Evolutionary conservation across 2,797 vertebrate genomes (phyloP), one percentile per base, ranked within the genome.

Genomic region (Uromys caudimaculatus): DNA sequence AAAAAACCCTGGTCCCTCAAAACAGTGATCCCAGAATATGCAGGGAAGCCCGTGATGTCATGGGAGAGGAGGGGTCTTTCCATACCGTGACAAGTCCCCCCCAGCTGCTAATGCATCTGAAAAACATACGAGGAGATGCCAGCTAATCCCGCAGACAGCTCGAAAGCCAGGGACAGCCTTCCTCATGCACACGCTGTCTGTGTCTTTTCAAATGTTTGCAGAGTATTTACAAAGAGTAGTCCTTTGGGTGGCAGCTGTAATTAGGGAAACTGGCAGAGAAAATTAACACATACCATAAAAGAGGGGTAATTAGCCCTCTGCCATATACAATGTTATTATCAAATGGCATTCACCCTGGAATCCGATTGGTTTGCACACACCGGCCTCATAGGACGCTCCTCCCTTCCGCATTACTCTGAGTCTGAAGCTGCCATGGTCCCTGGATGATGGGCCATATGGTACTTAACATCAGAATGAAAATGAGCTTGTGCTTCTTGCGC

Each of bases 401-500:
- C 54, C 86, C 38, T 86, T 76, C 77, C 89, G 87, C 41, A 50
- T 92, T 78, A 86, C 85, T 62, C 93, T 44, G 93, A 79, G 75
- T 71, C 82, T 3, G 88, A 75, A 96, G 90, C 96, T 86, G 88
- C 96, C 88, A 52, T 8, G n/a, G 87, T 93, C 79, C 93, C 1
- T 0, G 79, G 93, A 79, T 93, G 89, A 96, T 73, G 75, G n/a
- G 91, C 96, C 96, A 97, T 96, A 96, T 97, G 96, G 96, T 76
- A 90, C 95, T 96, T 96, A 97, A 96, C 96, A 95, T 97, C 96
- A 97, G 96, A 97, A 97, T 97, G 95, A 76, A 92, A 97, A 98
- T 93, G 95, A 96, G 87, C 95, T 81, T 81, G 96, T 87, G 96
- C 85, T 96, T 97, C 97, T 96, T 97, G 94, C 97, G 96, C 76